phyloP scores from a whole-genome alignment of 2,888 invertebrate genomes.

The Caenorhabditis angaria region DNA sequence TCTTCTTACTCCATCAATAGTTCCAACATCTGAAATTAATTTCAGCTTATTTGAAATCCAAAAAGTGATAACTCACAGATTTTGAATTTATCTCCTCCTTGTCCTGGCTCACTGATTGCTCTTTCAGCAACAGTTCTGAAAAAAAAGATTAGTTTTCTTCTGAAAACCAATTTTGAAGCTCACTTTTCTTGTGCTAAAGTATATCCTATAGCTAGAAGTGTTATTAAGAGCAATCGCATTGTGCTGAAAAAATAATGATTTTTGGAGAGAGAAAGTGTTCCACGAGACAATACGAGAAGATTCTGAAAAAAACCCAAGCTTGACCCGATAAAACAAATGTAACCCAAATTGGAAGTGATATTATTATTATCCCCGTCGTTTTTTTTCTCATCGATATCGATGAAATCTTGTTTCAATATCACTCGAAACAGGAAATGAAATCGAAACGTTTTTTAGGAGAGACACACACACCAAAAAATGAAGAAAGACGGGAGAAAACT shows the following conservation, averaged over 20 bases:
- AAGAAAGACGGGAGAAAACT: neutral
- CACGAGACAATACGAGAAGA: no score
- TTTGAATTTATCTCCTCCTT: constrained; percentile 45
- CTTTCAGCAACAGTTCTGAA: constrained; percentile 24
- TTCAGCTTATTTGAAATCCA: neutral
- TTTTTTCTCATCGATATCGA: neutral
- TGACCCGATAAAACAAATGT: neutral
- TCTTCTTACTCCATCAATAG: constrained; percentile 59
- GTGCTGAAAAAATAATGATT: constrained; percentile 16
- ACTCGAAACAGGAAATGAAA: constrained; percentile 2
- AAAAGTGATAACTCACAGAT: constrained; percentile 40
- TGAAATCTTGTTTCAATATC: neutral
- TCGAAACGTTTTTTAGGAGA: neutral
- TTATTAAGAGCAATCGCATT: constrained; percentile 34
- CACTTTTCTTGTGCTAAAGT: constrained; percentile 27
- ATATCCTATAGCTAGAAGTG: constrained; percentile 15
- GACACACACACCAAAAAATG: neutral
- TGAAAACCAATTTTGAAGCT: neutral
- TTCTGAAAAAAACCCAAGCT: neutral
- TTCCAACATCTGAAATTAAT: constrained; percentile 53
- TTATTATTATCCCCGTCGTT: neutral
- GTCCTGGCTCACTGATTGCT: constrained; percentile 33
- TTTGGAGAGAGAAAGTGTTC: constrained; percentile 1
- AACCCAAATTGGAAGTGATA: neutral
- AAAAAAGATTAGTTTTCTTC: neutral